Evolutionary conservation across 2,113 vertebrate genomes (phyloP).

Genomic region (Zapornia atra): DNA sequence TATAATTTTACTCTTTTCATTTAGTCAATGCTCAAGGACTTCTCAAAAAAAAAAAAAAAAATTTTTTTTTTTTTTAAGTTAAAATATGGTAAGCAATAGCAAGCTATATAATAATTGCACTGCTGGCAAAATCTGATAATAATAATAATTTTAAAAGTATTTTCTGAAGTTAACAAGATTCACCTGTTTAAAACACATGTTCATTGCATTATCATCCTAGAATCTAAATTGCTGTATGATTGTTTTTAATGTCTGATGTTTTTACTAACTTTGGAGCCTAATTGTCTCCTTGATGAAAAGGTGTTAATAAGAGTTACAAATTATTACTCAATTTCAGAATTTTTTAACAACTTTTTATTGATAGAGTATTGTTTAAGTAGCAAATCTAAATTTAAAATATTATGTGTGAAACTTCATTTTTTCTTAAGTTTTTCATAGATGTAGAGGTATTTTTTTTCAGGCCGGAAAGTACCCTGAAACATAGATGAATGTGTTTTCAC

Average conservation of each 20-base stretch:
- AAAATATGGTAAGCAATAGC: background rate
- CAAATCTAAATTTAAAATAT: background rate
- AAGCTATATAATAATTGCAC: background rate
- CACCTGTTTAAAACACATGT: background rate
- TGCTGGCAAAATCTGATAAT: background rate
- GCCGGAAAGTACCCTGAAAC: background rate
- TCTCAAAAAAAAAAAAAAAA: background rate
- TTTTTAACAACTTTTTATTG: background rate
- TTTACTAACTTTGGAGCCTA: background rate
- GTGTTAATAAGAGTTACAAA: background rate
- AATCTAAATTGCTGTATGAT: background rate
- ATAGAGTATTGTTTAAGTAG: background rate
- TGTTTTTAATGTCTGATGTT: background rate
- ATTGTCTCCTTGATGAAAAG: background rate
- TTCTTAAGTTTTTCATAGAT: background rate
- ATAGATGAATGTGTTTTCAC: background rate
- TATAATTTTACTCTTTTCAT: background rate
- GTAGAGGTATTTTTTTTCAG: background rate
- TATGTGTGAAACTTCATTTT: background rate
- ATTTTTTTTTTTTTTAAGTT: background rate
- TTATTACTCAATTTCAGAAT: background rate
- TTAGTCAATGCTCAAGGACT: fast-evolving
- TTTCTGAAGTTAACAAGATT: background rate
- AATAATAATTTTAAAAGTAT: background rate
- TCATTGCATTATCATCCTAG: background rate